A percentile compares a stretch with the other conserved stretches of the same genome.
Conservation (phyloP, 2,113 vertebrate species). For the Oncorhynchus clarkii region DNA sequence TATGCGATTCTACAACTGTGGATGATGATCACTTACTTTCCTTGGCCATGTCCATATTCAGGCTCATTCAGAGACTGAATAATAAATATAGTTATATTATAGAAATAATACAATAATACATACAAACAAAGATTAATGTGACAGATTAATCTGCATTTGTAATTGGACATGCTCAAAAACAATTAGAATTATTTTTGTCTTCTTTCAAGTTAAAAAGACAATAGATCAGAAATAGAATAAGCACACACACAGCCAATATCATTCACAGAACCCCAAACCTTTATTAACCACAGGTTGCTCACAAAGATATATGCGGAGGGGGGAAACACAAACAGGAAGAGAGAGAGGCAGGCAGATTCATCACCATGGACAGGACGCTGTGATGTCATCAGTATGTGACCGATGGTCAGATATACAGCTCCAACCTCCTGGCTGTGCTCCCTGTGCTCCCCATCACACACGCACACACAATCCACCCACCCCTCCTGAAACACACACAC, state of each 20-base stretch:
- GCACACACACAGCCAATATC: no score
- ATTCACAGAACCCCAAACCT: constrained; percentile 74
- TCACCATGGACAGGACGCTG: constrained; percentile 26
- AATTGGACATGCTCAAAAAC: no score
- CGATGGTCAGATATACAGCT: constrained; percentile 6
- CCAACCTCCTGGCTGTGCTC: constrained; percentile 34
- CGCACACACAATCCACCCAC: constrained; percentile 46
- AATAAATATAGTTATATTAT: no score
- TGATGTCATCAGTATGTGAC: constrained; percentile 28
- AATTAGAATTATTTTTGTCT: no score
- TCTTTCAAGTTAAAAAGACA: no score
- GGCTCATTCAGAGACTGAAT: no score
- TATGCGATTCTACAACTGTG: not conserved
- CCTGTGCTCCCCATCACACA: constrained; percentile 34
- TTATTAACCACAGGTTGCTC: constrained; percentile 75
- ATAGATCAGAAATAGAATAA: no score
- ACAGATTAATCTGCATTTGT: no score
- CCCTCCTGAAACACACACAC: constrained; percentile 51
- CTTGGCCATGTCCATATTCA: no score
- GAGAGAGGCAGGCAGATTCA: constrained; percentile 63
- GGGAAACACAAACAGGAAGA: constrained; percentile 49
- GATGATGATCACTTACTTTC: no score
- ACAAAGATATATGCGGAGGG: constrained; percentile 73
- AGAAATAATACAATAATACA: no score
- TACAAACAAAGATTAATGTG: no score